Evolutionary conservation across 1,140 invertebrate species (phyloP), one percentile per base, ranked within the genome.

Genomic region (Planococcus citri): DNA sequence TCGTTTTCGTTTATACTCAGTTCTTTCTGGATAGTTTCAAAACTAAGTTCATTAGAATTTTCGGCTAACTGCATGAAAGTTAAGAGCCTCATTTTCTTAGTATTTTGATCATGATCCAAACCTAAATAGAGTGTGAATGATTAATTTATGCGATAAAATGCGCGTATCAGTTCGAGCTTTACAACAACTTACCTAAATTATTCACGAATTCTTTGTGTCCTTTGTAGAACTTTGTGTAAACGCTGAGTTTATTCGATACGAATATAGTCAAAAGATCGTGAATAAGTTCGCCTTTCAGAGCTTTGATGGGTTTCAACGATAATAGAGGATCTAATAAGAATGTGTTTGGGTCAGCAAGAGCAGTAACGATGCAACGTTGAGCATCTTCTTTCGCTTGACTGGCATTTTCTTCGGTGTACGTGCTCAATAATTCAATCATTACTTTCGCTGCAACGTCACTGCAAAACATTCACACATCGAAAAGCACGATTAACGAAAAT

Each of bases 1-100:
- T 97, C 88, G 71, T 90, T 86, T 73, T 88, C 85, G 64, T 83
- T 81, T 68, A 98, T 86, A 77, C 95, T 88, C 25, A 98, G 79
- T 80, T 98, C 94, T 57, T 87, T 83, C 76, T 94, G 87, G 70
- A 98, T 89, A 17, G 87, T 85, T 70, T 91, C 87, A 80, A 95
- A 98, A 24, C 86, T 83, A 80, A 98, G 89, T 81, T 97, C 95
- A 41, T 89, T 88, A 76, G 88, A 88, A 61, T 85, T 89, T 78
- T 98, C 95, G 12, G 94, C 94, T 77, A 98, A 84, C 78, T 96
- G 94, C 91, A 98, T 97, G 75, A 98, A 96, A 1, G 94, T 95
- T 20, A 98, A 77, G 73, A 97, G 81, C 70, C 94, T 84, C 95
- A 98, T 97, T 79, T 98, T 98, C 73, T 94, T 91, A 80, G 97